Conservation (phyloP, 1,140 invertebrate species). For the Lanistes nyassanus region DNA sequence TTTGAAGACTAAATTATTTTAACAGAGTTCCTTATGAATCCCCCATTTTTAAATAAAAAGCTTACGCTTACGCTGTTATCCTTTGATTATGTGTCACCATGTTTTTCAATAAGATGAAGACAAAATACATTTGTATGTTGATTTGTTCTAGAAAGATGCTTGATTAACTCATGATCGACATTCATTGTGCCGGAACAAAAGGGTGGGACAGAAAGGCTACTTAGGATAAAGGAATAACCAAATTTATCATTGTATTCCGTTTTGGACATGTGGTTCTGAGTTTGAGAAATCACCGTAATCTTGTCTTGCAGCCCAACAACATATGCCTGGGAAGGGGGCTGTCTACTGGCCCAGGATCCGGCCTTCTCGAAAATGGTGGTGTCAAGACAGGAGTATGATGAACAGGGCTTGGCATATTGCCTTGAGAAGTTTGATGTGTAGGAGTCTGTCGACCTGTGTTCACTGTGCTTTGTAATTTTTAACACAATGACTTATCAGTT, state of each 20-base stretch:
- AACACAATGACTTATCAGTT: no score
- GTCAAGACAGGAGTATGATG: conserved; percentile 88
- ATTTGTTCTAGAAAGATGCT: no score
- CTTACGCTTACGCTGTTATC: no score
- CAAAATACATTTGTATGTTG: no score
- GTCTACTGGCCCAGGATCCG: conserved; percentile 77
- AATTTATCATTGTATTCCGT: neutral
- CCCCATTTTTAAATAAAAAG: no score
- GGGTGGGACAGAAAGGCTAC: neutral
- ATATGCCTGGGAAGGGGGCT: conserved; percentile 90
- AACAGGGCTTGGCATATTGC: conserved; percentile 79
- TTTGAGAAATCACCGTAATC: conserved; percentile 12
- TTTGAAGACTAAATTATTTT: no score
- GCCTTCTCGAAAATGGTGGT: conserved; percentile 79
- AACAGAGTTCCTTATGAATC: no score
- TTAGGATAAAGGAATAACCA: conserved; percentile 23
- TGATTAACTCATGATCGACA: no score
- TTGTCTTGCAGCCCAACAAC: conserved; percentile 76
- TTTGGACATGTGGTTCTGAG: neutral
- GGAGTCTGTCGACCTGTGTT: neutral
- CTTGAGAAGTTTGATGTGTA: conserved; percentile 76
- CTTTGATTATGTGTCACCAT: no score
- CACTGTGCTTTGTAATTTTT: no score
- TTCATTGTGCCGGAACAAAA: neutral
- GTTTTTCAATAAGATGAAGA: no score